Base-by-base conservation (phyloP, 2,888 invertebrate species). In the Himalopsyche tibetana region DNA sequence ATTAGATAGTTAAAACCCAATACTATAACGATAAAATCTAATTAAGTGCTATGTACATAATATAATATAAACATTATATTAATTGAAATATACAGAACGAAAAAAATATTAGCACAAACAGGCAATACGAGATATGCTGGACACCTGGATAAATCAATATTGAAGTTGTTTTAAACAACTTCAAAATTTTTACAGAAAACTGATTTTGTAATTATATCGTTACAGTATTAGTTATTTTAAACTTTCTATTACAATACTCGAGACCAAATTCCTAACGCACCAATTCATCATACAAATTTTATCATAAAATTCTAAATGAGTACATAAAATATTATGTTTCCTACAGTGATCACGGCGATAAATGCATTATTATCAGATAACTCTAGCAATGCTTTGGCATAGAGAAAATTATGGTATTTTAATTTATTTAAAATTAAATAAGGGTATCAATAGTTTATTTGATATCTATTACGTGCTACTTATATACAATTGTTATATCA, bases 321-420 rank as follows among this genome's bases (percentile, higher is more conserved):
- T 83, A 83, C 79, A 83, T 83, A 42, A 80, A 42, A 42, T 80
- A 38, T 42, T 80, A 85, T 36, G 42, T 56, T 82, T 69, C 36
- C 82, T 82, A 85, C 42, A 55, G 45, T 82, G 51, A 74, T 85
- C 80, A 69, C 42, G 83, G 83, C 28, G 74, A 83, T 80, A 84
- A 84, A 82, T 84, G 83, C 86, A 82, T n/a, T 51, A 84, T 82
- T 81, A 84, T 92, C 87, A 87, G 90, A 92, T 92, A 91, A 92
- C 90, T 91, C 93, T 93, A 93, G 93, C 93, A 91, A 93, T 93
- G 93, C 93, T 93, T 93, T 93, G 93, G 93, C 93, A 93, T 93
- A 92, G 92, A 86, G 92, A 92, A 93, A 81, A 82, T 84, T 85
- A 87, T 89, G 86, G 88, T 87, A 88, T 80, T 85, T 83, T 81